phyloP scores from a whole-genome alignment of 2,113 vertebrate species.

The Salvator merianae region DNA sequence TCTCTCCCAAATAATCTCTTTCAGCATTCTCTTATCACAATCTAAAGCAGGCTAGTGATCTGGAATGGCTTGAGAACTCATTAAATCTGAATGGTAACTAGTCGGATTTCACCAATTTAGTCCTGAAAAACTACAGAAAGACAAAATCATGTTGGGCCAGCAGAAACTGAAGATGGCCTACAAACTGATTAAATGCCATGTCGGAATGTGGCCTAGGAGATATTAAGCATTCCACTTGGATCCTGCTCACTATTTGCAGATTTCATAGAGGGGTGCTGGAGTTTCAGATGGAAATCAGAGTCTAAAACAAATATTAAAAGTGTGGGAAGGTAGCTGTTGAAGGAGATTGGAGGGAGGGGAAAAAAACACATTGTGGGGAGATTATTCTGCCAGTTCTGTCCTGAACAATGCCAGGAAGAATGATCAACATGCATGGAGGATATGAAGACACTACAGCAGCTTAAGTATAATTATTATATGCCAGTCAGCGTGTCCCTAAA shows the following conservation, averaged over 20 bases:
- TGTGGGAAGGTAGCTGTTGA: background rate
- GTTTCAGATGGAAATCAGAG: background rate
- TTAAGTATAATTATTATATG: slow-evolving; percentile 25
- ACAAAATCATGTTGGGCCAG: too few species aligned
- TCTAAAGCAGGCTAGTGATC: too few species aligned
- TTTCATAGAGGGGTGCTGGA: background rate
- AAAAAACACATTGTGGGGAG: background rate
- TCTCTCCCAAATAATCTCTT: too few species aligned
- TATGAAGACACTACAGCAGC: slow-evolving; percentile 14
- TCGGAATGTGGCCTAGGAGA: background rate
- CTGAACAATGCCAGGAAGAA: slow-evolving; percentile 14
- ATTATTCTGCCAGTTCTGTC: background rate
- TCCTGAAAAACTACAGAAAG: too few species aligned
- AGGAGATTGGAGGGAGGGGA: background rate
- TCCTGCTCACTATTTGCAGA: background rate
- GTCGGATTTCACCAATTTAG: too few species aligned
- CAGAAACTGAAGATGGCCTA: too few species aligned
- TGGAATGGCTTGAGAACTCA: too few species aligned
- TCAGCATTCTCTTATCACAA: too few species aligned
- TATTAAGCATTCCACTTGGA: background rate
- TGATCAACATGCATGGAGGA: slow-evolving; percentile 8
- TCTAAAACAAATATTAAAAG: background rate
- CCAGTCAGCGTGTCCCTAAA: slow-evolving; percentile 26
- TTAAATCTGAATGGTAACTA: too few species aligned
- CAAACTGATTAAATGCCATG: too few species aligned